Conservation (phyloP, 2,113 vertebrate genomes). For the Herpailurus yagouaroundi region DNA sequence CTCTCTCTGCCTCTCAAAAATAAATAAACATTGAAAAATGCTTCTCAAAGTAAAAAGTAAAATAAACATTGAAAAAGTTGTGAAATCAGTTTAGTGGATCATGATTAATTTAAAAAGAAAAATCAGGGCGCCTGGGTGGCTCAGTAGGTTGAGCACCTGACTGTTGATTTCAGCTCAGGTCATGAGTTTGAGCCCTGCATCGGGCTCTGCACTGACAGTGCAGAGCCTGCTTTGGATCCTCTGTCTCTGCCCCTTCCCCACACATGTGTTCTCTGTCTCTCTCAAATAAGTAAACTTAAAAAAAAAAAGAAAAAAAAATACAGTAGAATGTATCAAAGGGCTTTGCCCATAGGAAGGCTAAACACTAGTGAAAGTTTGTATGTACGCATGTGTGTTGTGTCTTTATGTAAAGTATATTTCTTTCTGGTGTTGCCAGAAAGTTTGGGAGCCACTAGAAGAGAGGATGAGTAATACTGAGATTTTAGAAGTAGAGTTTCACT, state of each 20-base stretch:
- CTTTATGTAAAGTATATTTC: background rate
- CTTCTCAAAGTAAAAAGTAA: no score
- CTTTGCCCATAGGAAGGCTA: background rate
- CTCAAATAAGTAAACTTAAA: no score
- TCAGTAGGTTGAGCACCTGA: no score
- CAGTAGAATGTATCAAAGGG: background rate
- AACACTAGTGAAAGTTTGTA: background rate
- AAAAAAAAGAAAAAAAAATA: slow-evolving; percentile 29
- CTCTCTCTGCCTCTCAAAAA: no score
- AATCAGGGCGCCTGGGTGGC: background rate
- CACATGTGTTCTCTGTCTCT: no score
- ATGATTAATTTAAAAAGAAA: background rate
- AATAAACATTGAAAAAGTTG: background rate
- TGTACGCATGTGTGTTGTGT: background rate
- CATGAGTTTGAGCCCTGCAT: no score
- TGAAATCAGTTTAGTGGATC: background rate
- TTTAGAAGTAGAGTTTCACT: background rate
- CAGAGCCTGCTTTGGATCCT: no score
- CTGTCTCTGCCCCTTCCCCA: no score
- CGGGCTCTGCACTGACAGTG: no score
- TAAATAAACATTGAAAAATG: no score
- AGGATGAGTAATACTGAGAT: background rate
- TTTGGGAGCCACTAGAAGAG: background rate
- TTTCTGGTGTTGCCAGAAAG: slow-evolving; percentile 11
- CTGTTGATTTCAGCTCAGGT: no score